Percentiles rank a stretch among this genome's conserved stretches.
Evolutionary conservation across 2,888 invertebrate genomes (phyloP).

Genomic region (Ochropacha duplaris): DNA sequence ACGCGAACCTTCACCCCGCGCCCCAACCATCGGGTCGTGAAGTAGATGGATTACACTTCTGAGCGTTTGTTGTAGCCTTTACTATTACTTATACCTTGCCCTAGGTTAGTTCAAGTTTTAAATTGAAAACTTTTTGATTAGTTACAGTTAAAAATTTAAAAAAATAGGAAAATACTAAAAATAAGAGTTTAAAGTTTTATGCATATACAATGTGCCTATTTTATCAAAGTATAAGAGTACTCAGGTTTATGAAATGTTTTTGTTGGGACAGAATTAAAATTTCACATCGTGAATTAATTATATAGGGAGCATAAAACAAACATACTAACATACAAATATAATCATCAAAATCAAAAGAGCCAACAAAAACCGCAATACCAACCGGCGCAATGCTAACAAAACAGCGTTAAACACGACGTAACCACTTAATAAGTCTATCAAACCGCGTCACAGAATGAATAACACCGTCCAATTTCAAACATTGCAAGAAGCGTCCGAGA

Average conservation of each 20-base stretch:
- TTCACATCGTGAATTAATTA: neutral
- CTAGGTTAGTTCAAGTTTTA: slow-evolving; percentile 31
- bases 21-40: slow-evolving; percentile 60
- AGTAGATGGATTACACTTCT: slow-evolving; percentile 77
- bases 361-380: slow-evolving; percentile 21
- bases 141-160: no score
- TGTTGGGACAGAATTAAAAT: neutral
- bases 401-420: slow-evolving; percentile 42
- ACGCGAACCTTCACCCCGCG: slow-evolving; percentile 21
- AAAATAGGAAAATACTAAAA: no score
- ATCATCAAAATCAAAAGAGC: slow-evolving; percentile 3
- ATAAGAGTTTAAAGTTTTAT: no score
- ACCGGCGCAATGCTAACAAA: slow-evolving; percentile 33
- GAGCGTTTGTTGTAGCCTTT: slow-evolving; percentile 61
- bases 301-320: neutral
- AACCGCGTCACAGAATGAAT: slow-evolving; percentile 50
- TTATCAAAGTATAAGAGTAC: neutral
- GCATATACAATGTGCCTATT: no score
- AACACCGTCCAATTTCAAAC: slow-evolving; percentile 58
- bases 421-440: slow-evolving; percentile 55
- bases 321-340: slow-evolving; percentile 1
- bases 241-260: neutral
- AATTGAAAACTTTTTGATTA: slow-evolving; percentile 39
- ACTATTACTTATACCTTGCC: slow-evolving; percentile 47
- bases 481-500: slow-evolving; percentile 51